phyloP scores from a whole-genome alignment of 2,797 vertebrate species.

The Anguilla pacifica region DNA sequence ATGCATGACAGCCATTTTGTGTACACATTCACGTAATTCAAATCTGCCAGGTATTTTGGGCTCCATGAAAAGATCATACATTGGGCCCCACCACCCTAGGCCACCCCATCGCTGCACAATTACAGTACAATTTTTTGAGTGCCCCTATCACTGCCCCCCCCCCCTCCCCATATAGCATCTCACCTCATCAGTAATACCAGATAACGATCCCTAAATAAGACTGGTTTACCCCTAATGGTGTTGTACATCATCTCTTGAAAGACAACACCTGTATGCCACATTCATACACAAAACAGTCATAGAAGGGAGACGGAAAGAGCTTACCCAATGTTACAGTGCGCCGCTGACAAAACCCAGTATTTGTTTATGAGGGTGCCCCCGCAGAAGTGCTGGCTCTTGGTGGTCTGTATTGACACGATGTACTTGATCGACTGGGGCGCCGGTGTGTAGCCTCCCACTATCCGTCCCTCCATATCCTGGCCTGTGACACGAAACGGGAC shows the following conservation, averaged over 20 bases:
- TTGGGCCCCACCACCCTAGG: too few species aligned
- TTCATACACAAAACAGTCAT: background rate
- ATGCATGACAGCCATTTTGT: too few species aligned
- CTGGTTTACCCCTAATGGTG: background rate
- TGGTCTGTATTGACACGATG: constrained; percentile 78
- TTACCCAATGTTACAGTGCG: constrained; percentile 78
- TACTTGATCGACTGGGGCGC: constrained; percentile 77
- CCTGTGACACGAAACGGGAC: constrained; percentile 56
- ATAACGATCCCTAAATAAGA: background rate
- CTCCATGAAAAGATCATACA: too few species aligned
- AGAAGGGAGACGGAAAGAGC: constrained; percentile 4
- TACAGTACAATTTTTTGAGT: too few species aligned
- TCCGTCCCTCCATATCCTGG: constrained; percentile 55
- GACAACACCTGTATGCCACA: background rate
- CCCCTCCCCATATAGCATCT: too few species aligned
- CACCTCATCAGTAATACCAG: too few species aligned
- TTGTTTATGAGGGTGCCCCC: constrained; percentile 72
- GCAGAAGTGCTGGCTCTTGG: constrained; percentile 67
- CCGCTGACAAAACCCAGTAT: constrained; percentile 76
- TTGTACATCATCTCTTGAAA: background rate
- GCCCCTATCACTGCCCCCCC: too few species aligned
- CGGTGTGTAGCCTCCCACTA: constrained; percentile 76
- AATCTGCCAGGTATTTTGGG: too few species aligned
- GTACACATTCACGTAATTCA: too few species aligned
- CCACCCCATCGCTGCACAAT: too few species aligned